Percentiles rank a stretch among this genome's conserved stretches.
Evolutionary conservation across 2,888 invertebrate genomes (phyloP).

Genomic region (Exephanes ischioxanthus): DNA sequence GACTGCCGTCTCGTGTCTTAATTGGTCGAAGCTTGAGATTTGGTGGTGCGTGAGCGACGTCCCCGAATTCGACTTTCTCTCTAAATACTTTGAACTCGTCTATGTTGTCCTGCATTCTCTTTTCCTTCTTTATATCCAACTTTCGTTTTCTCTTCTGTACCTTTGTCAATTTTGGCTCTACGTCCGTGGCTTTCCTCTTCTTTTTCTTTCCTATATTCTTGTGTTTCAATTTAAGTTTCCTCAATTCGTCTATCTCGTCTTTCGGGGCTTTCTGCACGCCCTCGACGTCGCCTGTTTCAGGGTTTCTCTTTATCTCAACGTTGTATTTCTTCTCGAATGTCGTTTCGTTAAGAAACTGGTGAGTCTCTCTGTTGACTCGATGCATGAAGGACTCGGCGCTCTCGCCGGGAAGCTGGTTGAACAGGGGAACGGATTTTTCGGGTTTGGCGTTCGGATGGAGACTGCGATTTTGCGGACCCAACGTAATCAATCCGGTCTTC

Average conservation of each 20-base stretch:
- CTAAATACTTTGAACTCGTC: conserved; percentile 85
- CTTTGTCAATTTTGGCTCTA: conserved; percentile 84
- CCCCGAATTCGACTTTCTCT: conserved; percentile 91
- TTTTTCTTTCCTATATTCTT: conserved; percentile 83
- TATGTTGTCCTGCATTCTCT: conserved; percentile 81
- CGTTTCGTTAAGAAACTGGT: conserved; percentile 87
- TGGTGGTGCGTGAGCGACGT: conserved; percentile 91
- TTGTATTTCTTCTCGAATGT: conserved; percentile 88
- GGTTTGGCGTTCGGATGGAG: conserved; percentile 78
- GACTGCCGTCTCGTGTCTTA: conserved; percentile 84
- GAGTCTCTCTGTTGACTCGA: conserved; percentile 89
- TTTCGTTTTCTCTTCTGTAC: conserved; percentile 87
- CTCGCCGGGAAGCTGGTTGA: conserved; percentile 89
- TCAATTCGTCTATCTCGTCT: conserved; percentile 86
- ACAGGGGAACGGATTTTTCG: conserved; percentile 86
- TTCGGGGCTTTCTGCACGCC: conserved; percentile 85
- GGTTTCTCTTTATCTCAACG: conserved; percentile 87
- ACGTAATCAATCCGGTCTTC: conserved; percentile 77
- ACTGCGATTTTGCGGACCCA: conserved; percentile 70
- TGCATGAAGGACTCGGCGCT: conserved; percentile 88
- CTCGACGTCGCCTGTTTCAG: conserved; percentile 85
- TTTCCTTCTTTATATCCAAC: conserved; percentile 85
- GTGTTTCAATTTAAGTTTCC: conserved; percentile 83
- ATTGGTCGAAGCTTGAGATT: conserved; percentile 86
- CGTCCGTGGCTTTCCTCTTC: conserved; percentile 71